phyloP scores from a whole-genome alignment of 2,888 invertebrate species.

The Sphaerophoria taeniata region DNA sequence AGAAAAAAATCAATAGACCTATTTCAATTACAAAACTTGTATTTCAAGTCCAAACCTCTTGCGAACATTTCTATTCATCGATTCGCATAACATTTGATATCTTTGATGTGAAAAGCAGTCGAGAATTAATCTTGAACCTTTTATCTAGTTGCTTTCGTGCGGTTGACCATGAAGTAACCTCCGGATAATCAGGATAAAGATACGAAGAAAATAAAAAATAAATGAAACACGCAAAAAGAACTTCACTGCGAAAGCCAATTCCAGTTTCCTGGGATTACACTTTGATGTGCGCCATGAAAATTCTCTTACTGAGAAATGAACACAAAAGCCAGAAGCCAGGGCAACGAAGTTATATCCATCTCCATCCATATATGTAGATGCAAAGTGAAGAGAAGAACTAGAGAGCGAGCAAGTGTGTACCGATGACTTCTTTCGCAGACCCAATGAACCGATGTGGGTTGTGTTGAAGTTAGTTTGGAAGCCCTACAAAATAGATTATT shows the following conservation, averaged over 20 bases:
- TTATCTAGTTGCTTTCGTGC: constrained; percentile 19
- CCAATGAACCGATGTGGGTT: constrained; percentile 1
- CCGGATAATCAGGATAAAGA: neutral
- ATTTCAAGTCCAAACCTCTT: no score
- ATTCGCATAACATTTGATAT: constrained; percentile 21
- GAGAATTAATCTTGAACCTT: constrained; percentile 32
- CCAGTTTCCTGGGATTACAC: constrained; percentile 57
- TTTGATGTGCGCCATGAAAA: constrained; percentile 46
- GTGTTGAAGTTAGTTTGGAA: constrained; percentile 9
- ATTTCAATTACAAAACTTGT: no score
- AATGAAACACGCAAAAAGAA: constrained; percentile 4
- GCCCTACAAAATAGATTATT: constrained; percentile 37
- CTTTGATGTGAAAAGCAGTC: neutral
- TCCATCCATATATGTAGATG: neutral
- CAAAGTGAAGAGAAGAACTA: neutral
- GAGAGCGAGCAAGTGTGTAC: neutral
- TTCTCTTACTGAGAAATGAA: constrained; percentile 18
- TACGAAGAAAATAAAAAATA: constrained; percentile 1
- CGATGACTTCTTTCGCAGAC: neutral
- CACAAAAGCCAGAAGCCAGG: neutral
- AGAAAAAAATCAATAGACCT: no score
- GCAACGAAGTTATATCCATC: no score
- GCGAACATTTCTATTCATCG: neutral
- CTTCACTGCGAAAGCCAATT: constrained; percentile 26
- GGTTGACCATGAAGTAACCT: constrained; percentile 30